These are phyloP conservation scores for Thalassarche chlororhynchos DNA, from an alignment of 2,113 vertebrate species.

Conservation along the genomic window DNA sequence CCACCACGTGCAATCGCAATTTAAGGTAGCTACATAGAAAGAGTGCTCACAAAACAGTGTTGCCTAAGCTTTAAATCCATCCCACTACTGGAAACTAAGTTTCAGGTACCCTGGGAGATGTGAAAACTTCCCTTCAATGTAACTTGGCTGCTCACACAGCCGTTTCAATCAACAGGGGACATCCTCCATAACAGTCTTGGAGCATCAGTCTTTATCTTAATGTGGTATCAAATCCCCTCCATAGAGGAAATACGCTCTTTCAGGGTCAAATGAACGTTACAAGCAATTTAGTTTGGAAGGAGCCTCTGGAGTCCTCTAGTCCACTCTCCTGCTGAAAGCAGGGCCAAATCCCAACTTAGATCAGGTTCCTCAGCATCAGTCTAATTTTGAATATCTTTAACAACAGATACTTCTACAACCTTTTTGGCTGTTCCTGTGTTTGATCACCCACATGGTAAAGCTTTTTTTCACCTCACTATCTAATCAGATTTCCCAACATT, in stretches of 20 bases:
- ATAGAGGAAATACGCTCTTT: neutral
- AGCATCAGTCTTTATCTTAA: neutral
- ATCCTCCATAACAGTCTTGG: neutral
- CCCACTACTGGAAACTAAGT: neutral
- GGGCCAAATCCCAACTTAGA: neutral
- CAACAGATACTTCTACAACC: neutral
- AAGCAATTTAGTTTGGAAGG: neutral
- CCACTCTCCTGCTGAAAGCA: neutral
- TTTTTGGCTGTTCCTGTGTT: neutral
- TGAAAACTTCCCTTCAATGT: neutral
- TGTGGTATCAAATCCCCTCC: neutral
- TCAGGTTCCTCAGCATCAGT: neutral
- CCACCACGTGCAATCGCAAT: neutral
- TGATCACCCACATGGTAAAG: neutral
- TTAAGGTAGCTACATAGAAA: neutral
- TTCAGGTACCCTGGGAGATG: neutral
- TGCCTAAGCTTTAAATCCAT: neutral
- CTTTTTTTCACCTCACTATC: neutral
- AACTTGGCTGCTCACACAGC: neutral
- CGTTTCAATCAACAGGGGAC: neutral
- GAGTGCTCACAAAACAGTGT: neutral
- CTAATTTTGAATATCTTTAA: neutral
- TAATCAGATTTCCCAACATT: neutral
- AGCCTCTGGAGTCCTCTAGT: neutral
- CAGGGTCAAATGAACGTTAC: neutral